Conservation (phyloP, 2,113 vertebrate species). For the Sterna hirundo region DNA sequence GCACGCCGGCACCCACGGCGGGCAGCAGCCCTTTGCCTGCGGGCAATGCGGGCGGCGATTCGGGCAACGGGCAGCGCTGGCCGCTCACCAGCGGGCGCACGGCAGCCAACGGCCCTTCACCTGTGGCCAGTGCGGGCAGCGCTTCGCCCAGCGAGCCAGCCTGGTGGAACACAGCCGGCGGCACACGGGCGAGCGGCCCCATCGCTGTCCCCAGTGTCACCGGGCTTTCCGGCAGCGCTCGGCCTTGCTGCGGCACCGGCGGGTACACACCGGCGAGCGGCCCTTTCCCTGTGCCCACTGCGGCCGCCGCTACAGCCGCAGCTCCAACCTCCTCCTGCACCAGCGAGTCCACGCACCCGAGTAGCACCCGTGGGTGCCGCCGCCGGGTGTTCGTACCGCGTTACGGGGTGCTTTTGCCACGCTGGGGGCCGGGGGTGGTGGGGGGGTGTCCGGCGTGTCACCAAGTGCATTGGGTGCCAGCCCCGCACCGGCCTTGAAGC, state of each 20-base stretch:
- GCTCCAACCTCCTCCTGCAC: conserved; percentile 43
- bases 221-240: conserved; percentile 77
- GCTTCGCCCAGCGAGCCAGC: conserved; percentile 74
- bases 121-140: conserved; percentile 76
- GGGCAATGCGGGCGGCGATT: conserved; percentile 63
- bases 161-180: conserved; percentile 74
- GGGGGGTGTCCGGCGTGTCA: neutral
- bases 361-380: neutral
- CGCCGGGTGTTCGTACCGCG: accelerated
- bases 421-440: neutral
- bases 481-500: neutral
- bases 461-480: neutral
- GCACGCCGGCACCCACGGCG: conserved; percentile 57
- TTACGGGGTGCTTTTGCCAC: neutral
- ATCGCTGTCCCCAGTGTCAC: conserved; percentile 82
- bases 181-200: conserved; percentile 80
- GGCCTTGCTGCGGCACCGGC: conserved; percentile 68
- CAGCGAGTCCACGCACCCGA: neutral
- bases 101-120: conserved; percentile 35
- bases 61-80: conserved; percentile 56
- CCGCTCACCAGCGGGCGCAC: conserved; percentile 64
- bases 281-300: neutral
- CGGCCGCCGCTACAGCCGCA: conserved; percentile 16
- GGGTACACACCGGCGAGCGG: neutral
- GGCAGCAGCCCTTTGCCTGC: conserved; percentile 41